Evolutionary conservation across 2,888 invertebrate species (phyloP).

Genomic region (Leptarthrus brevirostris): DNA sequence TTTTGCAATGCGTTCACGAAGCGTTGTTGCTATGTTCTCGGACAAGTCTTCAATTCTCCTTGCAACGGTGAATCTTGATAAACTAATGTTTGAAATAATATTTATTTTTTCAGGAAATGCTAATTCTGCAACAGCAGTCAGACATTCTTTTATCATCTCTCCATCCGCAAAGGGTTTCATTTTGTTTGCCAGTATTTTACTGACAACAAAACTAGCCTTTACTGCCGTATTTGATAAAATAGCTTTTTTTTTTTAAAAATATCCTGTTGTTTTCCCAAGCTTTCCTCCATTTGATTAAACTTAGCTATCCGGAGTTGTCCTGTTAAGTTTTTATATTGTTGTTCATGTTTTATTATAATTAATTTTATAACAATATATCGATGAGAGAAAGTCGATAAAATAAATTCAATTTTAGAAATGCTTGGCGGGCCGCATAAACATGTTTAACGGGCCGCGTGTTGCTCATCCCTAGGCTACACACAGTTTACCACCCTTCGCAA

Average conservation of each 20-base stretch:
- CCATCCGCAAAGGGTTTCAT: background rate
- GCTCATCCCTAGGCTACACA: too few species aligned
- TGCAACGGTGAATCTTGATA: background rate
- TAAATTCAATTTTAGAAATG: background rate
- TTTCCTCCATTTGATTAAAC: too few species aligned
- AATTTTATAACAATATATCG: conserved; percentile 15
- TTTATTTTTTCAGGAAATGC: background rate
- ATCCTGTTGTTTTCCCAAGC: too few species aligned
- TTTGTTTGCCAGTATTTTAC: background rate
- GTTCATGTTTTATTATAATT: conserved; percentile 24
- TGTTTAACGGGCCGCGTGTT: conserved; percentile 31
- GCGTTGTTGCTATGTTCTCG: too few species aligned
- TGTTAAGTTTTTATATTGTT: background rate
- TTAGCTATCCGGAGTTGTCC: too few species aligned
- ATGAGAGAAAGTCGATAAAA: too few species aligned
- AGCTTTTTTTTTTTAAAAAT: too few species aligned
- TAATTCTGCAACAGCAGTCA: background rate
- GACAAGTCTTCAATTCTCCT: too few species aligned
- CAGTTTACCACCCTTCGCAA: too few species aligned
- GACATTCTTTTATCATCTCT: background rate
- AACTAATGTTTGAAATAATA: background rate
- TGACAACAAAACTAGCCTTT: too few species aligned
- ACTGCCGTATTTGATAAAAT: too few species aligned
- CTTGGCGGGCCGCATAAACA: conserved; percentile 21
- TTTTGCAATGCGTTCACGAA: too few species aligned